Base-by-base conservation (phyloP, 2,888 invertebrate species). In the Diadegma fenestrale region DNA sequence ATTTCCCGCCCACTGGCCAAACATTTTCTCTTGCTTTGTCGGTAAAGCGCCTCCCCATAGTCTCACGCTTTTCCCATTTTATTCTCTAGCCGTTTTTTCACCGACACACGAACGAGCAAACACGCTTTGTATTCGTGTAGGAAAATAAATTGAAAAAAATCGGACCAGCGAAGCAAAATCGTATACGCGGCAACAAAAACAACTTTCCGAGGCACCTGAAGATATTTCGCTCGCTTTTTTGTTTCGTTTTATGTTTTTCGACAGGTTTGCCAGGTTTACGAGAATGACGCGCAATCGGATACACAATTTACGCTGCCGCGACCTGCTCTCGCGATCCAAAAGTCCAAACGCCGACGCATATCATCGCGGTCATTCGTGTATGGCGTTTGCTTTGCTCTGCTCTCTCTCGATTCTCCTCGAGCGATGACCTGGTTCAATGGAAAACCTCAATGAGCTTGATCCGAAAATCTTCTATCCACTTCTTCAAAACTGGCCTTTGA, bases 1-100 rank as follows among this genome's bases (percentile, higher is more conserved):
- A 73, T 84, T 80, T 77, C 61, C 80, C 77, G 80, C 80, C 80
- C 77, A 68, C 80, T 64, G 51, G 41, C 58, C 19, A 80, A 84
- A 84, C 71, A 84, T 80, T 76, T 80, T 81, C 72, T 26, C 63
- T 75, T 48, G 48, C 45, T 26, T n/a, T 17, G 43, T 64, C 41
- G 22, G 64, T 10, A 66, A 2, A 45, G 43, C 7, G 58, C 43
- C 66, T 43, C 54, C 61, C 72, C 8, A 41, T 51, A 69, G 61
- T 79, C 63, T 79, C 51, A 48, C 30, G 48, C 64, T 71, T 80
- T 84, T 80, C 26, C 54, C 51, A 51, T 45, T 75, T 30, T 33
- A 61, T 41, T 51, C 19, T 51, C 19, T 76, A 69, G 51, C 54
- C 76, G 54, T 71, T 54, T 33, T 64, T 37, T 37, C 64, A 37